A percentile compares a stretch with the other conserved stretches of the same genome.
Conservation (phyloP, 2,113 vertebrate genomes). For the Notothenia rossii region DNA sequence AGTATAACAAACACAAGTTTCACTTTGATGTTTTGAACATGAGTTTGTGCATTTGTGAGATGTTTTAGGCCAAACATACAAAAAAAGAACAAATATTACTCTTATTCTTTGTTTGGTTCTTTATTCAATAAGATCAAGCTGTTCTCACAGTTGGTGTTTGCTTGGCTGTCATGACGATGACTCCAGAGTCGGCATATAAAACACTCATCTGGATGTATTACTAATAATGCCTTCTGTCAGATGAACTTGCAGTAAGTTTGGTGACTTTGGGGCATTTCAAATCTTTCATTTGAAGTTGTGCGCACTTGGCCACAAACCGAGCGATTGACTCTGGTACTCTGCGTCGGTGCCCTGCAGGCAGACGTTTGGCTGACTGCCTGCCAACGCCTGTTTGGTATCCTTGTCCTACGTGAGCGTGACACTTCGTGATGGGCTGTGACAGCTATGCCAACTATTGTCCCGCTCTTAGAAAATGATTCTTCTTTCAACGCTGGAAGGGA, state of each 20-base stretch:
- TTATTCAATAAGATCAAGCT: too few relatives aligned
- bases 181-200: background rate
- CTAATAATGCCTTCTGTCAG: constrained; percentile 13
- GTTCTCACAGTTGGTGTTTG: background rate
- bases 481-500: constrained; percentile 8
- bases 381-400: constrained; percentile 11
- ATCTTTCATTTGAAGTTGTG: background rate
- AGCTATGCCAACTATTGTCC: constrained; percentile 46
- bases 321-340: background rate
- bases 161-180: background rate
- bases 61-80: too few relatives aligned
- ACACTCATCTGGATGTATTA: background rate
- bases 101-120: too few relatives aligned
- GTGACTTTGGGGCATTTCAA: constrained; percentile 1
- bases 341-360: constrained; percentile 7
- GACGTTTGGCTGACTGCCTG: constrained; percentile 1
- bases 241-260: constrained; percentile 1
- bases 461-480: constrained; percentile 14
- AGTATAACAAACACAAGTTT: background rate
- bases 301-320: background rate
- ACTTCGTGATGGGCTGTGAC: constrained; percentile 34
- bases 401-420: constrained; percentile 11
- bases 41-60: too few relatives aligned
- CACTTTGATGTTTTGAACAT: too few relatives aligned
- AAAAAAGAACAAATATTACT: too few relatives aligned